Percentiles rank a stretch among this genome's conserved stretches.
Evolutionary conservation across 35 echinoderm and acorn worm genomes (phyloP).

Genomic region (Amphiura filiformis): DNA sequence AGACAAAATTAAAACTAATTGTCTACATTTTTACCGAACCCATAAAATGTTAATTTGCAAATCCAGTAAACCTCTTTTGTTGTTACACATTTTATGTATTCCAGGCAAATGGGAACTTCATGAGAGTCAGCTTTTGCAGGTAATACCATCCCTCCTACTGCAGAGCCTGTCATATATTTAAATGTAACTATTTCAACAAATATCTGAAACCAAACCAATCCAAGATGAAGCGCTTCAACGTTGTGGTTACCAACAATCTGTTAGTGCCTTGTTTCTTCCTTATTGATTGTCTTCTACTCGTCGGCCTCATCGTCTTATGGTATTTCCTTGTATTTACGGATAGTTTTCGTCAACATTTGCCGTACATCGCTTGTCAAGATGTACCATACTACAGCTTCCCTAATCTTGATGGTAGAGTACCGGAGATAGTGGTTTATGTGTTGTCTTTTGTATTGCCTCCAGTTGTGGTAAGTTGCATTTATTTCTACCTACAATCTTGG

Average conservation of each 20-base stretch:
- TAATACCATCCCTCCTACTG: too few relatives aligned
- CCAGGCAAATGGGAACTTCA: too few relatives aligned
- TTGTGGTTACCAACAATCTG: constrained; percentile 28
- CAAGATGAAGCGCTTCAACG: constrained; percentile 40
- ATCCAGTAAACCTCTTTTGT: too few relatives aligned
- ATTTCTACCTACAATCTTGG: too few relatives aligned
- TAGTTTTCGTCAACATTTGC: constrained; percentile 8
- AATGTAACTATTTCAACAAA: too few relatives aligned
- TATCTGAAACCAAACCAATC: too few relatives aligned
- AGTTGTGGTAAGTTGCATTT: constrained; percentile 42
- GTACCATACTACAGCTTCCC: constrained; percentile 42
- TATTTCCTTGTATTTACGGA: constrained; percentile 40
- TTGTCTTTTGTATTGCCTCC: constrained; percentile 45
- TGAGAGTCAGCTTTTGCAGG: too few relatives aligned
- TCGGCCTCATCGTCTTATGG: constrained; percentile 37
- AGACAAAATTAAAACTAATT: too few relatives aligned
- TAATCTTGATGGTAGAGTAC: not conserved
- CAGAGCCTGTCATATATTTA: too few relatives aligned
- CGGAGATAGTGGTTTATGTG: constrained; percentile 46
- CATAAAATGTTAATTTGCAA: too few relatives aligned
- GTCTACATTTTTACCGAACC: too few relatives aligned
- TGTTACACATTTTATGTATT: too few relatives aligned
- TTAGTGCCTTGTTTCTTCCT: constrained; percentile 53
- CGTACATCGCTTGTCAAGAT: constrained; percentile 31
- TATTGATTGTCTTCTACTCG: constrained; percentile 34